These are phyloP conservation scores for Epinephelus awoara DNA, from an alignment of 2,797 vertebrate species.

Conservation along the genomic window DNA sequence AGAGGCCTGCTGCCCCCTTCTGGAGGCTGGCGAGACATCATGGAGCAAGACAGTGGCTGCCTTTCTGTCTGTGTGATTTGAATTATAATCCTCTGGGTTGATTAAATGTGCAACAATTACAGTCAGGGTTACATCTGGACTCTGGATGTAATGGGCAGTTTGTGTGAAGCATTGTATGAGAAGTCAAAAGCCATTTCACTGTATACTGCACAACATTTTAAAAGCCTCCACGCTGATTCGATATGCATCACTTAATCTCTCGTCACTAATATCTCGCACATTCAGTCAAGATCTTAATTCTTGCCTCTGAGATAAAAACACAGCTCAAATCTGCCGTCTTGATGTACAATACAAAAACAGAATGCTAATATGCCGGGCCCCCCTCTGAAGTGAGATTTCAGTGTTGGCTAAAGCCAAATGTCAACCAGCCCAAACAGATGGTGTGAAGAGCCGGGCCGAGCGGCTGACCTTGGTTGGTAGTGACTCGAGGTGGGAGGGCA, in stretches of 20 bases:
- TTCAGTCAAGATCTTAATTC: conserved; percentile 12
- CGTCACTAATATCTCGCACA: background rate
- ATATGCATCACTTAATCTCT: background rate
- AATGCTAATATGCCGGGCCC: conserved; percentile 51
- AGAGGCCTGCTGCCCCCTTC: conserved; percentile 83
- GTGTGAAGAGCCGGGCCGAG: conserved; percentile 69
- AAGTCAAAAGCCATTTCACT: background rate
- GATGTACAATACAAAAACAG: conserved; percentile 47
- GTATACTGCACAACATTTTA: background rate
- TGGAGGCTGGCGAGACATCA: conserved; percentile 56
- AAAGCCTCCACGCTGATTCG: conserved; percentile 13
- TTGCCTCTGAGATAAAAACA: conserved; percentile 21
- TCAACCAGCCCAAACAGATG: conserved; percentile 84
- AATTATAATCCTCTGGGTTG: conserved; percentile 5
- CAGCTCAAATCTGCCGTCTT: conserved; percentile 33
- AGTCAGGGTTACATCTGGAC: background rate
- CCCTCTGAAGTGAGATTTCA: conserved; percentile 66
- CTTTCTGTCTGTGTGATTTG: conserved; percentile 2
- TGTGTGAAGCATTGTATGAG: background rate
- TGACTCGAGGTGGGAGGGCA: conserved; percentile 43
- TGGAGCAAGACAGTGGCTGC: background rate
- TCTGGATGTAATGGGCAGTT: background rate
- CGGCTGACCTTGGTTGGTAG: conserved; percentile 59
- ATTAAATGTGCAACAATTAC: conserved; percentile 24
- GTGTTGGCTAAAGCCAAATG: conserved; percentile 75